phyloP scores from a whole-genome alignment of 1,140 invertebrate genomes.

The Magallana ariakensis region DNA sequence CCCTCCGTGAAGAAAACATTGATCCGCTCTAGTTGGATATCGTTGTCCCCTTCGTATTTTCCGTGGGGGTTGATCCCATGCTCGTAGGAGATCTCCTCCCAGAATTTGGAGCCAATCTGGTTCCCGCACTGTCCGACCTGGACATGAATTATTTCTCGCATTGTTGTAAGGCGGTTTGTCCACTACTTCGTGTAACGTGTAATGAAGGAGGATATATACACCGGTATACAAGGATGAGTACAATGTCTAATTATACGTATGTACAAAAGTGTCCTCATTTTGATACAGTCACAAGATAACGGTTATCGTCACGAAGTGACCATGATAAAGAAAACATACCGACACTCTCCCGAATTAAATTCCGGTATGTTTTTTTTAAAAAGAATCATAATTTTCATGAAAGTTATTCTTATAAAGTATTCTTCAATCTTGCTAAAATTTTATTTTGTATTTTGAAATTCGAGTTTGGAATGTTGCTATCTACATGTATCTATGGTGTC shows the following conservation, averaged over 20 bases:
- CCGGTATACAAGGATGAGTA: not conserved
- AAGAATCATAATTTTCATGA: too few species aligned
- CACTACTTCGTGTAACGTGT: not conserved
- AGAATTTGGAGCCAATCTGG: constrained; percentile 79
- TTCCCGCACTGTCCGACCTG: constrained; percentile 55
- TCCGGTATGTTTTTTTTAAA: too few species aligned
- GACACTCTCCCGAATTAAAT: too few species aligned
- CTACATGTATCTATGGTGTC: too few species aligned
- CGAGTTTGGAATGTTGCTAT: too few species aligned
- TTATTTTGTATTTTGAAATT: too few species aligned
- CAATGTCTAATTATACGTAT: constrained; percentile 18
- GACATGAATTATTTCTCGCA: constrained; percentile 54
- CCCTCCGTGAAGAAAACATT: constrained; percentile 53
- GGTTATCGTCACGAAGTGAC: not conserved
- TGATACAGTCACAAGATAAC: not conserved
- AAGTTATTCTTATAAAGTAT: too few species aligned
- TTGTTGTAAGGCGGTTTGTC: not conserved
- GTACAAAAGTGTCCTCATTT: not conserved
- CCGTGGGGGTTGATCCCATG: constrained; percentile 51
- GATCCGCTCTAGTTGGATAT: constrained; percentile 46
- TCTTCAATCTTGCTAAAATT: too few species aligned
- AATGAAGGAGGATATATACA: not conserved
- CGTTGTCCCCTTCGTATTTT: constrained; percentile 42
- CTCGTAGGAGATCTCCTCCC: constrained; percentile 51
- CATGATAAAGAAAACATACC: too few species aligned